Evolutionary conservation across 2,113 vertebrate genomes (phyloP).

Genomic region (Jacana jacana): DNA sequence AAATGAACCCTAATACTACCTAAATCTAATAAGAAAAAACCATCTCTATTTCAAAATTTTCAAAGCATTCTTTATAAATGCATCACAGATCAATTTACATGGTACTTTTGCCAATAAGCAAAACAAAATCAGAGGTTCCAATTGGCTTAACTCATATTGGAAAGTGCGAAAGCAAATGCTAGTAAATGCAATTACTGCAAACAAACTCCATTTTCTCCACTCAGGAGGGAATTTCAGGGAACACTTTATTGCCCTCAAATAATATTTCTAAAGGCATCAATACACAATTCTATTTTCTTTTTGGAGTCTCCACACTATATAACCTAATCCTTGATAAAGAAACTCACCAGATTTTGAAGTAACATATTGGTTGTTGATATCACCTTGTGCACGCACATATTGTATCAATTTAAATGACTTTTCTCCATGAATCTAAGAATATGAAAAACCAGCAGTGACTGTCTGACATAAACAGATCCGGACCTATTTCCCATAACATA

Average conservation of each 20-base stretch:
- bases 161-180: conserved; percentile 78
- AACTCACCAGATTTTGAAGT: conserved; percentile 65
- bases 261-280: conserved; percentile 82
- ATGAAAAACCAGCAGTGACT: not conserved
- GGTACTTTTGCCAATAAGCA: conserved; percentile 80
- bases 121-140: conserved; percentile 84
- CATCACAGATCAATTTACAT: conserved; percentile 88
- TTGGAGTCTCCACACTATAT: conserved; percentile 54
- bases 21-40: conserved; percentile 84
- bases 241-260: conserved; percentile 84
- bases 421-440: conserved; percentile 27
- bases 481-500: conserved; percentile 16
- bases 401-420: conserved; percentile 68
- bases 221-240: conserved; percentile 81
- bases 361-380: conserved; percentile 65
- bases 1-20: conserved; percentile 78
- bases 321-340: conserved; percentile 70
- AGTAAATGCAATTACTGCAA: conserved; percentile 84
- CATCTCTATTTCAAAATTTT: conserved; percentile 81
- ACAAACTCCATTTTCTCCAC: conserved; percentile 83
- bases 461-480: conserved; percentile 44
- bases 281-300: conserved; percentile 81
- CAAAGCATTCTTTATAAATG: conserved; percentile 75
- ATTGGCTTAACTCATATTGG: conserved; percentile 82
- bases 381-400: conserved; percentile 36